Conservation (phyloP, 2,797 vertebrate genomes). For the Schizopygopsis pylzovi region DNA sequence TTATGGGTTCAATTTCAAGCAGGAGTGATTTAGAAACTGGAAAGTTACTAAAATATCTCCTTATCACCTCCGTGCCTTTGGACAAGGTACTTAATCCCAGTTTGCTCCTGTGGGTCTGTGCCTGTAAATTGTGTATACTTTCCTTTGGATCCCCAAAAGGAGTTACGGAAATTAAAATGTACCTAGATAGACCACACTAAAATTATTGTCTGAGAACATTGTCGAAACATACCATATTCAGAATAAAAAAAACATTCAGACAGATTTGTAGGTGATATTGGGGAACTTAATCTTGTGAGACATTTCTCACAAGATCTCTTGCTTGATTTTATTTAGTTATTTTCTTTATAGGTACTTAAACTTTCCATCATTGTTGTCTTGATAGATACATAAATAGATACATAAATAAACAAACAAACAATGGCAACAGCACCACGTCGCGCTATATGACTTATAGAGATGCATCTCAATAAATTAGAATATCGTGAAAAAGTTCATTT, state of each 20-base stretch:
- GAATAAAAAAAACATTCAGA: not conserved
- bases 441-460: not conserved
- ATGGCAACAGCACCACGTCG: not conserved
- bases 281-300: not conserved
- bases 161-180: not conserved
- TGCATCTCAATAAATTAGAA: too few relatives aligned
- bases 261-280: not conserved
- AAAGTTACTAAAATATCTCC: slow-evolving; percentile 32
- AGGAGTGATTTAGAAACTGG: slow-evolving; percentile 34
- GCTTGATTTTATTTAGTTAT: not conserved
- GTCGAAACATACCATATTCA: not conserved
- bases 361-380: not conserved
- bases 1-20: slow-evolving; percentile 16
- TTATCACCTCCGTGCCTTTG: slow-evolving; percentile 24
- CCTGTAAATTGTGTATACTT: slow-evolving; percentile 31
- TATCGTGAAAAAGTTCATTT: too few relatives aligned
- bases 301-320: not conserved
- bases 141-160: slow-evolving; percentile 3
- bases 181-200: not conserved
- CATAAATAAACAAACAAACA: not conserved
- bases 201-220: not conserved
- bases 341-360: not conserved
- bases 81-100: slow-evolving; percentile 19
- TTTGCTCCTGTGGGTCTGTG: not conserved
- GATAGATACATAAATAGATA: too few relatives aligned